A percentile compares a stretch with the other conserved stretches of the same genome.
These are phyloP conservation scores for Hoplostethus mediterraneus DNA, from an alignment of 2,797 vertebrate species.

Conservation along the genomic window DNA sequence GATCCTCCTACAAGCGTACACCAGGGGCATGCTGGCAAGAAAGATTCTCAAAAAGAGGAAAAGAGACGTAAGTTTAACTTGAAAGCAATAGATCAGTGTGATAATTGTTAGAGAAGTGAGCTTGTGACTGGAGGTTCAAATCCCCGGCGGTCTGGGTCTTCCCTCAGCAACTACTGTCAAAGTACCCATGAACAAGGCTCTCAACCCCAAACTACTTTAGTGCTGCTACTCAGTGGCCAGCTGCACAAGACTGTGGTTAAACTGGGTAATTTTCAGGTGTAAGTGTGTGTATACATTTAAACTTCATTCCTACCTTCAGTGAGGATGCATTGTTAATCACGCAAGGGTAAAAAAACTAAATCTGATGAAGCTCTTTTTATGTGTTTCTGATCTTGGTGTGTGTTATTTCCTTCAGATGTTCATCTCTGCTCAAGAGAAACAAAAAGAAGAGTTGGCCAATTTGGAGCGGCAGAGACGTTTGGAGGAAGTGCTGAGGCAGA, in stretches of 20 bases:
- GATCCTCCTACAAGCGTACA: constrained; percentile 89
- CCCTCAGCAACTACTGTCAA: background rate
- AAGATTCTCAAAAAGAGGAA: constrained; percentile 78
- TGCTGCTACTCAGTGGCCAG: background rate
- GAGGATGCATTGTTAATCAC: background rate
- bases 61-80: constrained; percentile 77
- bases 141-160: no score
- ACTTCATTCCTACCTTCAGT: background rate
- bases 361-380: no score
- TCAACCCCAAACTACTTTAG: background rate
- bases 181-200: background rate
- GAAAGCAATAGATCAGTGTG: background rate
- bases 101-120: no score
- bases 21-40: constrained; percentile 89
- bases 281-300: background rate
- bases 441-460: constrained; percentile 65
- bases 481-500: constrained; percentile 80
- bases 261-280: background rate
- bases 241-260: background rate
- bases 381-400: background rate
- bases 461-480: constrained; percentile 74
- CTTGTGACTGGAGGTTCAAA: background rate
- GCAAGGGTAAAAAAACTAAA: background rate
- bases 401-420: constrained; percentile 77
- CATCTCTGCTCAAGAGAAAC: constrained; percentile 72